These are phyloP conservation scores for Vidua chalybeata DNA, from an alignment of 2,113 vertebrate genomes.

Conservation along the genomic window DNA sequence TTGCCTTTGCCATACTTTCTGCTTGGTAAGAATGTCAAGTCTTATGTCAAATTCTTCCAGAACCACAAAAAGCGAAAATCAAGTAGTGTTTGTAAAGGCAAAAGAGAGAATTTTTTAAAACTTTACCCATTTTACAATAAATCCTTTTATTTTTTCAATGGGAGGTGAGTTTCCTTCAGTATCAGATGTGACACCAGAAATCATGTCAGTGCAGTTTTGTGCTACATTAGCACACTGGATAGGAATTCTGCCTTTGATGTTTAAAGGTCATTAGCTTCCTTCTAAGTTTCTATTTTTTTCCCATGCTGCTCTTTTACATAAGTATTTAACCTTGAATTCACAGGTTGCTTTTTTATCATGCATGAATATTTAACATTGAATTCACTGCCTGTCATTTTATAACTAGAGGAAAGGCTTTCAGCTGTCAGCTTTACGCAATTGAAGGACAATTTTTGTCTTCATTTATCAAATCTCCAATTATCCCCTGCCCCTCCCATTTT, in stretches of 20 bases:
- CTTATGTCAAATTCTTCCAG: background rate
- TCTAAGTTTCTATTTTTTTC: background rate
- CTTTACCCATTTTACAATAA: background rate
- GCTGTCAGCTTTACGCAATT: background rate
- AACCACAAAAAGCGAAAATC: background rate
- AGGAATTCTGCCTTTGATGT: slow-evolving; percentile 2
- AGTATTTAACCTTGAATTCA: slow-evolving; percentile 22
- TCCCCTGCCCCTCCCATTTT: background rate
- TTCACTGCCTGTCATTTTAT: background rate
- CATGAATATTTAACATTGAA: slow-evolving; percentile 1
- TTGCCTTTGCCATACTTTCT: background rate
- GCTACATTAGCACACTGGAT: background rate
- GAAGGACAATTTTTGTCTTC: background rate
- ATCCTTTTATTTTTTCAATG: background rate
- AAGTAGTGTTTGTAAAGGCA: background rate
- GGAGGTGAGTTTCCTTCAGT: background rate
- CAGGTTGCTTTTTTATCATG: background rate
- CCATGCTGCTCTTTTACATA: background rate
- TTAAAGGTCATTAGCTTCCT: slow-evolving; percentile 5
- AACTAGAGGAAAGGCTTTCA: background rate
- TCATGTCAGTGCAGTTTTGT: background rate
- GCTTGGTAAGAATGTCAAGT: background rate
- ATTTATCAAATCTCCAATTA: background rate
- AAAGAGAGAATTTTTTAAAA: background rate
- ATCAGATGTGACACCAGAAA: background rate